These are phyloP conservation scores for Drosophila borealis DNA, from an alignment of 2,888 invertebrate species.

Conservation along the genomic window DNA sequence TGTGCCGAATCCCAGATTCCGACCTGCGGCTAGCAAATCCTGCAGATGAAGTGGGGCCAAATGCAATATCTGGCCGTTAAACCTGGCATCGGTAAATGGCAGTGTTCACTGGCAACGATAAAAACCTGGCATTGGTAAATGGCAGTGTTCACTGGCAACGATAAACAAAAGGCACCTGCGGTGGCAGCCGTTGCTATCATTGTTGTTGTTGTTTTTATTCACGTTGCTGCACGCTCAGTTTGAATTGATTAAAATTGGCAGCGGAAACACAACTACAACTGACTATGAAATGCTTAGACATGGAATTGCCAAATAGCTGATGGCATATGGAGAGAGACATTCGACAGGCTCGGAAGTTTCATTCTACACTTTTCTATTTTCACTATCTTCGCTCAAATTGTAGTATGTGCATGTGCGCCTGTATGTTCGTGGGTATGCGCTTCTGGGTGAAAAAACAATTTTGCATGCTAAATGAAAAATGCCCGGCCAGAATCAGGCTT, in stretches of 20 bases:
- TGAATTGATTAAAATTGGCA: constrained; percentile 72
- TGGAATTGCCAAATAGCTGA: constrained; percentile 25
- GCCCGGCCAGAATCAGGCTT: constrained; percentile 10
- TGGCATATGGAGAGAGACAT: constrained; percentile 15
- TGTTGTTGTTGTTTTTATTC: constrained; percentile 9
- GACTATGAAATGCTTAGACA: constrained; percentile 51
- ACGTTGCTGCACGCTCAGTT: constrained; percentile 39
- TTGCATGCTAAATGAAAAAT: constrained; percentile 52
- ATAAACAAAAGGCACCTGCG: constrained; percentile 16
- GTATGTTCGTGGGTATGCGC: neutral
- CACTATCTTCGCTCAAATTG: constrained; percentile 6
- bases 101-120: constrained; percentile 17
- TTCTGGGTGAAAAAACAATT: constrained; percentile 47
- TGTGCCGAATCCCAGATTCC: constrained; percentile 6
- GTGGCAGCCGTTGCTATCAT: constrained; percentile 2
- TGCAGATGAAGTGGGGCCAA: neutral
- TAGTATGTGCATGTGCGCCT: neutral
- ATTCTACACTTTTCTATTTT: constrained; percentile 52
- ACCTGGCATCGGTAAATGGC: constrained; percentile 9
- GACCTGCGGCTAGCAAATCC: neutral
- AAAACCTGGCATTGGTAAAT: constrained; percentile 7
- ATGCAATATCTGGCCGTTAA: neutral
- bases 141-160: constrained; percentile 16
- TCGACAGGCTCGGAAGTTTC: constrained; percentile 23
- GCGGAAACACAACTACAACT: constrained; percentile 27